Evolutionary conservation across 2,888 invertebrate genomes (phyloP), one percentile per base, ranked within the genome.

Genomic region (Phanerotoma sp.): DNA sequence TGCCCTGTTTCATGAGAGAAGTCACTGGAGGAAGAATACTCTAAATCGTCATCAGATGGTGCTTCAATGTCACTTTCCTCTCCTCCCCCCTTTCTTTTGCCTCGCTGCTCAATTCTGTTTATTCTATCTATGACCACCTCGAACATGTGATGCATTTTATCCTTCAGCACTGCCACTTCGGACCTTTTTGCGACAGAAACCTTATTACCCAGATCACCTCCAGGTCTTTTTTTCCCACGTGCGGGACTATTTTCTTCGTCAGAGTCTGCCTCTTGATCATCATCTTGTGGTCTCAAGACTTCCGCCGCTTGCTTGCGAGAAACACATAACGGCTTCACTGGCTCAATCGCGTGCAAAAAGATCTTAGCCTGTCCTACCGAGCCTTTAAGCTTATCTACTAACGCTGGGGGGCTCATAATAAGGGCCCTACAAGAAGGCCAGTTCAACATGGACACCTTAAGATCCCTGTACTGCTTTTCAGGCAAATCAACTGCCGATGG

Each of bases 401-500:
- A 7, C 7, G 44, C 16, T 9, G 54, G 48, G 6, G 54, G 48
- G 6, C 48, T 37, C 25, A 47, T 54, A 20, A 49, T 45, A 10
- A 54, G 44, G 4, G 37, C 54, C 10, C 38, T 49, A n/a, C 40
- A 40, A 30, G 40, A 40, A 10, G 40, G 18, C 49, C 49, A 49
- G 16, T 20, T 18, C n/a, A 49, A 30, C 40, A 49, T 49, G 10
- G 16, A 16, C 10, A 25, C 20, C 3, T 37, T 47, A n/a, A 38
- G 6, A 20, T 30, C 20, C 37, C 18, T 18, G 16, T 18, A 30
- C 11, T 18, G 15, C 15, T 44, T 25, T 16, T 44, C 30, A n/a
- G 22, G 44, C 15, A 25, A 13, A 10, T 25, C 68, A 58, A 52
- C 78, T 77, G 51, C 58, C 7, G 50, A 45, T 18, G 64, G 65